Evolutionary conservation across 1,140 invertebrate genomes (phyloP), one percentile per base, ranked within the genome.

Genomic region (Choristoneura fumiferana): DNA sequence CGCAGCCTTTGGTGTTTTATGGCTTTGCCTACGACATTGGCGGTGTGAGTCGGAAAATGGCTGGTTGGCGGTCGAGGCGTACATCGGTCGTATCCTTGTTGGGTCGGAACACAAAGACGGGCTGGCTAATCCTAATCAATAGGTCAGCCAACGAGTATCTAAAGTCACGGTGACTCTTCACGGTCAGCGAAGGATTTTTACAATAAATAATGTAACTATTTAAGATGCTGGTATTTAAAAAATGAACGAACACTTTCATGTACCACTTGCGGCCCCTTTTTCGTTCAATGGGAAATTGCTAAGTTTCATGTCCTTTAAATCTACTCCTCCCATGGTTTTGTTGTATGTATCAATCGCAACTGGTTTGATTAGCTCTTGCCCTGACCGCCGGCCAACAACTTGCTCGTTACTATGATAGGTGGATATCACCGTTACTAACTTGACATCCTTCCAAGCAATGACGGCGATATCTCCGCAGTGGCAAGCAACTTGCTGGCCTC

Each of bases 321-420:
- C 71, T 0, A 74, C 71, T 1, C 70, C 71, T 0, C 64, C 71
- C 70, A 76, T 77, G 52, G 58, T 60, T 55, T 65, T 73, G 54
- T 72, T 78, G 55, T 78, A 78, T 15, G 54, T 55, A 4, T 53
- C 52, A 2, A 75, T 58, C 8, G 37, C 34, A 6, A 57, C 33
- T 5, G 73, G 75, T 45, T 71, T 71, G 4, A 38, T n/a, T n/a
- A n/a, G 15, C 6, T n/a, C n/a, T 9, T 17, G 38, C 35, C 8
- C 36, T 18, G 13, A 57, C 29, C 62, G 22, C 34, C 18, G 9
- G 8, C 65, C 58, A n/a, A 55, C 37, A 18, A 36, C 55, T 35
- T 45, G 53, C 9, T 60, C 13, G 22, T 56, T 43, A 57, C 64
- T 52, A 37, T 64, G 60, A 17, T 52, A 69, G 6, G 62, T 69